phyloP scores from a whole-genome alignment of 2,888 invertebrate genomes.

The Hymenopus coronatus region DNA sequence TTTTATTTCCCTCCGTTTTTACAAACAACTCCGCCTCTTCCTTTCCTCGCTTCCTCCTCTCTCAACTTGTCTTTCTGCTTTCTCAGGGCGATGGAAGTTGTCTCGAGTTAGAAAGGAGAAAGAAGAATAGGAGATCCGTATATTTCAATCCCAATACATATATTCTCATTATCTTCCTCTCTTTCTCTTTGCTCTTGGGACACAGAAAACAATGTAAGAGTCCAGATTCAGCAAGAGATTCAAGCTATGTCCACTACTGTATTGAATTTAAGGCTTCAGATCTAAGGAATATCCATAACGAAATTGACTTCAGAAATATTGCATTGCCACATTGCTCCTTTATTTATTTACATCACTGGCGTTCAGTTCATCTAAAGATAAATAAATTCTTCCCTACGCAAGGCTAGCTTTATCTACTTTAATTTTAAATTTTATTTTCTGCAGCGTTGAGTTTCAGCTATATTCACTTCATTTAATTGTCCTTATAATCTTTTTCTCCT shows the following conservation, averaged over 20 bases:
- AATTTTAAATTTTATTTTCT: too few relatives aligned
- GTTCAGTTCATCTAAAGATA: too few relatives aligned
- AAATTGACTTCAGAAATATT: too few relatives aligned
- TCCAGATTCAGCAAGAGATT: neutral
- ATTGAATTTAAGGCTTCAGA: too few relatives aligned
- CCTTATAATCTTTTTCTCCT: too few relatives aligned
- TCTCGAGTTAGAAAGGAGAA: neutral
- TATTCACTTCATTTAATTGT: too few relatives aligned
- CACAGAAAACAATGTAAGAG: neutral
- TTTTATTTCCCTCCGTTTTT: neutral
- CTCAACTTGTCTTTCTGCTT: neutral
- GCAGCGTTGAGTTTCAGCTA: too few relatives aligned
- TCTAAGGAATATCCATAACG: too few relatives aligned
- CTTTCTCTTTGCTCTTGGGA: neutral
- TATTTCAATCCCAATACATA: neutral
- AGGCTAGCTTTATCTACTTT: too few relatives aligned
- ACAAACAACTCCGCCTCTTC: neutral
- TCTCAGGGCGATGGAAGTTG: neutral
- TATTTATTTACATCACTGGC: too few relatives aligned
- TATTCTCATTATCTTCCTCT: neutral
- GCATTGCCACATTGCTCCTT: too few relatives aligned
- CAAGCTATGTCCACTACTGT: neutral
- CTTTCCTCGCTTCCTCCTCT: neutral
- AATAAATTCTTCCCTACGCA: too few relatives aligned
- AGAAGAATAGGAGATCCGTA: neutral